Evolutionary conservation across 30 jellyfish, hydroid and myxozoan species (phyloP), one percentile per base, ranked within the genome.

Genomic region (Haliclystus octoradiatus): DNA sequence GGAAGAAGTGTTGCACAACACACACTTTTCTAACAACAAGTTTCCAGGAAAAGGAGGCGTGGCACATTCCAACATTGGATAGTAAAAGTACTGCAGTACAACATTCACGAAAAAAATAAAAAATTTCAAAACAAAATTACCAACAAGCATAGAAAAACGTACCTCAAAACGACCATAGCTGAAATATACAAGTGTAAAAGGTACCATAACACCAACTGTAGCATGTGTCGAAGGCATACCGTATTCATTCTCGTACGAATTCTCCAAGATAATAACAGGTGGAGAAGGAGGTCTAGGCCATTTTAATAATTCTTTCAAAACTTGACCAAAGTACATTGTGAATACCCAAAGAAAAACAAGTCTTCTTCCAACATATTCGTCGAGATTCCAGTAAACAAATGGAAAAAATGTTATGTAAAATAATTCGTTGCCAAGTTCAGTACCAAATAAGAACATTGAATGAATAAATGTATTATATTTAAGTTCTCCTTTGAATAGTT

Each of bases 201-300:
- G 97, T 2, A 88, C 85, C 33, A 88, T 81, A 26, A 84, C 63
- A 1, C 94, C 97, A 28, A 88, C 94, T 19, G 75, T 88, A 7
- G 97, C 97, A 63, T 88, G 97, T 24, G 97, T 88, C 1, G 97
- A 88, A 31, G 97, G 97, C 97, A 88, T 88, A 1, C 97, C 94
- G 74, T 79, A 88, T 74, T 88, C 97, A 40, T 88, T 75, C 76
- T 80, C 94, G 68, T 88, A 88, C 33, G 61, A 71, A 57, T 60
- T 75, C 63, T 88, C 97, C 28, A 88, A 74, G 28, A 91, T 85
- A 33, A 88, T 72, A 25, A 88, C 97, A 0, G 94, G 94, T 23
- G 94, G 94, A 28, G 97, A 80, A 1, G 87, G 77, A 2, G 97
- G 97, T 14, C 97, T 78, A 0, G 97, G 97, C 97, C 97, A 88